Evolutionary conservation across 2,888 invertebrate species (phyloP).

Genomic region (Cataglyphis altisquamis): DNA sequence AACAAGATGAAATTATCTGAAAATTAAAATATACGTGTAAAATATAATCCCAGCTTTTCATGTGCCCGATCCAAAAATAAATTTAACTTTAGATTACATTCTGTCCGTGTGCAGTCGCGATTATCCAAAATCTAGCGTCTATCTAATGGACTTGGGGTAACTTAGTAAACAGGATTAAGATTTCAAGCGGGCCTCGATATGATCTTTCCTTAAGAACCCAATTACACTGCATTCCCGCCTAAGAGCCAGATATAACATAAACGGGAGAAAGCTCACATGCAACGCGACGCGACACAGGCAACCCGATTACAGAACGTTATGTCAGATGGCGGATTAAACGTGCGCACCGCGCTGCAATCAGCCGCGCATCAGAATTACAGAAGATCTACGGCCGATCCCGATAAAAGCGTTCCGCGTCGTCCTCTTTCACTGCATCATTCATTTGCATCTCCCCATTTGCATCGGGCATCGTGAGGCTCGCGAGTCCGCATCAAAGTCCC

Average conservation of each 20-base stretch:
- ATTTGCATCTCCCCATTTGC: conserved; percentile 46
- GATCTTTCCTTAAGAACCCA: conserved; percentile 77
- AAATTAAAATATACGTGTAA: background rate
- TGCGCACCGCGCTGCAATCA: conserved; percentile 34
- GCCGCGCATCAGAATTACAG: conserved; percentile 53
- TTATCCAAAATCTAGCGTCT: conserved; percentile 72
- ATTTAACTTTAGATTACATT: conserved; percentile 38
- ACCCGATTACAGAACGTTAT: conserved; percentile 53
- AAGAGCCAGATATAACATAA: conserved; percentile 49
- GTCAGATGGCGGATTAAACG: conserved; percentile 51
- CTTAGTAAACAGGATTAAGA: conserved; percentile 77
- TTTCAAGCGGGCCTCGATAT: conserved; percentile 74
- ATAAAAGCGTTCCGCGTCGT: conserved; percentile 40
- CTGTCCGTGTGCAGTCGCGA: conserved; percentile 63
- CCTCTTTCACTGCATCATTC: conserved; percentile 40
- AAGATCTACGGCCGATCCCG: conserved; percentile 51
- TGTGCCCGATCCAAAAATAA: conserved; percentile 28
- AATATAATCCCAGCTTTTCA: conserved; percentile 2
- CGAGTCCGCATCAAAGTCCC: conserved; percentile 50
- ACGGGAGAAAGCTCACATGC: conserved; percentile 43
- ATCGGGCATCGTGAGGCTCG: conserved; percentile 46
- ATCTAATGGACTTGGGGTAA: conserved; percentile 74
- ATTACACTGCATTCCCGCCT: conserved; percentile 66
- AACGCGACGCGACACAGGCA: conserved; percentile 51
- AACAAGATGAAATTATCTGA: background rate